phyloP scores from a whole-genome alignment of 2,888 invertebrate species.

The Sphecodes monilicornis region DNA sequence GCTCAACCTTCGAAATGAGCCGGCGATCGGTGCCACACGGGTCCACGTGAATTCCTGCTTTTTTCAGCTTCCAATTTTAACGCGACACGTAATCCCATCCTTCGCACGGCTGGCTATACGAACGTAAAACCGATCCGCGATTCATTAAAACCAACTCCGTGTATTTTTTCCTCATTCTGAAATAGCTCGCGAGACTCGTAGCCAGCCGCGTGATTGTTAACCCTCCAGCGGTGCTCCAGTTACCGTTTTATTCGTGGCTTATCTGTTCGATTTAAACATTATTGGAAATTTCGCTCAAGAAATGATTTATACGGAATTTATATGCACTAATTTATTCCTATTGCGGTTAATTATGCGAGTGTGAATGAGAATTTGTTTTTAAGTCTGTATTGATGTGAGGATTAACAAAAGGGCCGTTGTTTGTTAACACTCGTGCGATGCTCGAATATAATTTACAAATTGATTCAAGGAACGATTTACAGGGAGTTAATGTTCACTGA shows the following conservation, averaged over 20 bases:
- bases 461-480: no score
- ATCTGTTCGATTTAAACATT: not conserved
- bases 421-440: no score
- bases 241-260: not conserved
- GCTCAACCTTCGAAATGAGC: constrained; percentile 67
- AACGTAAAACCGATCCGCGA: not conserved
- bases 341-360: not conserved
- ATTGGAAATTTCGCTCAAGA: not conserved
- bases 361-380: not conserved
- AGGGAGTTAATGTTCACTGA: no score
- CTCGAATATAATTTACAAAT: no score
- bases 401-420: not conserved
- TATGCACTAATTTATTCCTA: no score
- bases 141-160: not conserved
- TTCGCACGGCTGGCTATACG: not conserved
- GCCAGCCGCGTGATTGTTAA: not conserved
- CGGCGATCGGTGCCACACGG: constrained; percentile 52
- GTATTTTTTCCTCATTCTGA: not conserved
- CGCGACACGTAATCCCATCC: constrained; percentile 1
- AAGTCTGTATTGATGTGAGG: no score
- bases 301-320: not conserved
- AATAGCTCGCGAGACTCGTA: not conserved
- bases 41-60: constrained; percentile 56
- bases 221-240: not conserved
- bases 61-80: constrained; percentile 60